Conservation (phyloP, 2,113 vertebrate genomes). For the Urocolius indicus region DNA sequence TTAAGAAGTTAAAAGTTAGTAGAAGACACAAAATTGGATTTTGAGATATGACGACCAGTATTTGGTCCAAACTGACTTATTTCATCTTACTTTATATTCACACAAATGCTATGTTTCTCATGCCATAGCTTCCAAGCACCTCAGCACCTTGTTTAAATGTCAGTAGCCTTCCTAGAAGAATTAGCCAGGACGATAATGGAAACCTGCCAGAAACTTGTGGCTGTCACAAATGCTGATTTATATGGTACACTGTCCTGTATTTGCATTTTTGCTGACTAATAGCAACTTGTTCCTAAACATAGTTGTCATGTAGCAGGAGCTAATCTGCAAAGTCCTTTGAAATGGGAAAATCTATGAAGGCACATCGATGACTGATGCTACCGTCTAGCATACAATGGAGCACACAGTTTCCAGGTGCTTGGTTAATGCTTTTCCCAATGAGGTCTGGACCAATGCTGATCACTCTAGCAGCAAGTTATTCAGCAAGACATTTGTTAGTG, state of each 20-base stretch:
- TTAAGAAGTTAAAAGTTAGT: not conserved
- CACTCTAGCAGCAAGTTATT: not conserved
- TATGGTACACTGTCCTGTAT: not conserved
- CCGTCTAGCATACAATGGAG: not conserved
- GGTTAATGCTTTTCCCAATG: conserved; percentile 10
- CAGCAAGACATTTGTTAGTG: conserved; percentile 54
- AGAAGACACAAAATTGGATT: not conserved
- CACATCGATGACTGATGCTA: not conserved
- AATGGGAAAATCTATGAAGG: not conserved
- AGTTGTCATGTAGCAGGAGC: not conserved
- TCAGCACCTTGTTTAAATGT: not conserved
- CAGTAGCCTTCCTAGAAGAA: not conserved
- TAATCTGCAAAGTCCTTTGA: not conserved
- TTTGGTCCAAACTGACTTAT: not conserved
- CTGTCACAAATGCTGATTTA: not conserved
- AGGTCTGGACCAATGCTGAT: not conserved
- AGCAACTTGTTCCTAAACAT: not conserved
- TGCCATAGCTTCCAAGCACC: not conserved
- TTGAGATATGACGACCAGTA: not conserved
- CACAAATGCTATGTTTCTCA: not conserved
- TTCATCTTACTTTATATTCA: not conserved
- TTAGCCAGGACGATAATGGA: not conserved
- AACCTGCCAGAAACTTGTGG: not conserved
- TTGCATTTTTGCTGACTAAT: not conserved
- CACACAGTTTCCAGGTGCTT: conserved; percentile 23